Base-by-base conservation (phyloP, 2,797 vertebrate species). In the Phrynocephalus guinanensis region DNA sequence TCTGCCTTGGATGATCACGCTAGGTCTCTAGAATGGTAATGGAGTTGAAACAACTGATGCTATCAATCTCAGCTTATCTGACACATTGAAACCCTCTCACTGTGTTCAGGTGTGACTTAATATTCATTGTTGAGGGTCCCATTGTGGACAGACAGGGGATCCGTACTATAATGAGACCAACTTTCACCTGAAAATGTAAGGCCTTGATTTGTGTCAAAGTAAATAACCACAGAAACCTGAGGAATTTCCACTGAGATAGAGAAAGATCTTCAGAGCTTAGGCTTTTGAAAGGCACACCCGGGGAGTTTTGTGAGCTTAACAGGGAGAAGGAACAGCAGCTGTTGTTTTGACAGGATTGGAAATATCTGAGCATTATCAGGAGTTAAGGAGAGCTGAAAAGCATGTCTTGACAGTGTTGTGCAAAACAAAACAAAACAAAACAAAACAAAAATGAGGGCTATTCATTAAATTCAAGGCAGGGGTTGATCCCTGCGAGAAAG, bases 361-460 rank as follows among this genome's bases (percentile, higher is more conserved):
- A 88, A 88, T 79, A 89, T 90, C 44, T 56, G 71, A 87, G 44
- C 28, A 90, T 60, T 13, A 63, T 85, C 48, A 87, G 88, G 71
- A 68, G 71, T 56, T 63, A 63, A 9, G 20, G 71, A 60, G 82
- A 86, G 66, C 63, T 68, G 80, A 50, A 68, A 72, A 82, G 80
- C 66, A 33, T 75, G 26, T 2, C 56, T 15, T 87, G 24, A 30
- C 48, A 77, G n/a, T 86, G 6, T 38, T 90, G 88, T 60, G 26
- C 22, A 85, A 76, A 16, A 60, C 1, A 33, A 33, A 33, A 33
- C 33, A 84, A n/a, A n/a, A n/a, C n/a, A 56, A 56, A 56, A 56
- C 38, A 84, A 56, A 56, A 56, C 8, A 76, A 30, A 81, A 80
- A 63, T 11, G 82, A 18, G 10, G 56, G 77, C 90, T 79, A n/a